Base-by-base conservation (phyloP, 2,888 invertebrate species). In the Drosophila nigricruria region DNA sequence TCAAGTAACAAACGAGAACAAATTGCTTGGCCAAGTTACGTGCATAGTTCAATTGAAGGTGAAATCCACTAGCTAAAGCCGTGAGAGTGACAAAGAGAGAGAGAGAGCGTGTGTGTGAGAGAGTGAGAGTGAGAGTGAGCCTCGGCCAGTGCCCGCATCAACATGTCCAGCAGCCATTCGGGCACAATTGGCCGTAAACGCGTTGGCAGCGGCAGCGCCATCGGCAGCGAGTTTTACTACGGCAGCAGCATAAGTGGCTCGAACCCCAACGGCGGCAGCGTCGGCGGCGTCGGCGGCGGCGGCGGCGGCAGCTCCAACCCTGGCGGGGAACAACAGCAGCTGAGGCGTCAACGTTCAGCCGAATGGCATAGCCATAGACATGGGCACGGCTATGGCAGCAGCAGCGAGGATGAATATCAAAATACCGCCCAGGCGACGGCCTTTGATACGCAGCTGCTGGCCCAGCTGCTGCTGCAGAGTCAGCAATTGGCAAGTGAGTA, bases 401-500 rank as follows among this genome's bases (percentile, higher is more conserved):
- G 94, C 89, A 94, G 94, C 87, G 94, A 94, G 79, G 94, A 94
- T 76, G 94, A 94, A 86, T 94, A 94, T 82, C 93, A 93, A 81
- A 92, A 92, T 76, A 92, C 92, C 70, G 93, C 92, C 36, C 92
- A 91, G 70, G 88, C 92, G 36, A 91, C 92, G 50, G 91, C 92
- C 58, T 93, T 94, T 74, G 94, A 94, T 89, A 94, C 94, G 79
- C 94, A 94, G 84, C 93, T 94, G 77, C 92, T 94, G 88, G 94
- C 94, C 38, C 94, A 94, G 76, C 91, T 94, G 68, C 91, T 94
- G 71, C 93, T 94, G 67, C 94, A 94, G 91, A 94, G 94, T 85
- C 94, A 94, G 92, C 94, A 94, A 90, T 93, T 94, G 92, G 94
- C 94, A 89, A 94, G 94, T 94, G 89, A 94, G 93, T 93, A 73